These are phyloP conservation scores for Tapirus indicus DNA, from an alignment of 2,797 vertebrate genomes.

Conservation along the genomic window DNA sequence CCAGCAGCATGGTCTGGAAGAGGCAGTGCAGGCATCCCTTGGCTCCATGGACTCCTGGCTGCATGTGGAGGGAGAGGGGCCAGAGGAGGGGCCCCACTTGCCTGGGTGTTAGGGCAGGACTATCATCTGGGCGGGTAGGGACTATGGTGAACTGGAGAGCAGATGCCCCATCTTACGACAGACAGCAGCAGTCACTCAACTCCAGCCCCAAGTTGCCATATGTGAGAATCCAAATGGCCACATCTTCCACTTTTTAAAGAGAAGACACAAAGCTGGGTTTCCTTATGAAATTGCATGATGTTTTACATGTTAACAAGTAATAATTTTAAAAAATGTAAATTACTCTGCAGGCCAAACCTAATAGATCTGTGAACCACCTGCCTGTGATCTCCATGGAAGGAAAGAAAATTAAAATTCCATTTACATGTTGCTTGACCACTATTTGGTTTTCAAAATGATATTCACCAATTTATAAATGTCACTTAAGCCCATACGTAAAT, in stretches of 20 bases:
- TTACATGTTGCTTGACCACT: neutral
- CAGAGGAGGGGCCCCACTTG: neutral
- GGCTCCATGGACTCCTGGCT: neutral
- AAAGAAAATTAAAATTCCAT: neutral
- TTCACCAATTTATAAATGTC: neutral
- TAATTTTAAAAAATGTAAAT: neutral
- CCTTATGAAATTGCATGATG: neutral
- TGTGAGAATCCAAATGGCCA: neutral
- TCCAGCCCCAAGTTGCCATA: neutral
- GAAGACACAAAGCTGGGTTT: neutral
- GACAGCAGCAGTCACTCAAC: neutral
- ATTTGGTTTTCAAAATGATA: conserved; percentile 33
- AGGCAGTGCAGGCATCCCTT: neutral
- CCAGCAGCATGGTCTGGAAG: neutral
- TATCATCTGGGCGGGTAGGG: neutral
- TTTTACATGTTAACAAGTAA: neutral
- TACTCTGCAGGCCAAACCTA: neutral
- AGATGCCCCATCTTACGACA: neutral
- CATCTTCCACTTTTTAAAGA: neutral
- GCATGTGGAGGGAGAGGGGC: neutral
- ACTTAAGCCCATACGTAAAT: neutral
- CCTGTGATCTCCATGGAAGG: neutral
- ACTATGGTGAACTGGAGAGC: neutral
- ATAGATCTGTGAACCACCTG: neutral
- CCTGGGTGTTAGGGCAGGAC: neutral